phyloP scores from a whole-genome alignment of 2,797 vertebrate genomes.

The Enteromius thamalakanensis region DNA sequence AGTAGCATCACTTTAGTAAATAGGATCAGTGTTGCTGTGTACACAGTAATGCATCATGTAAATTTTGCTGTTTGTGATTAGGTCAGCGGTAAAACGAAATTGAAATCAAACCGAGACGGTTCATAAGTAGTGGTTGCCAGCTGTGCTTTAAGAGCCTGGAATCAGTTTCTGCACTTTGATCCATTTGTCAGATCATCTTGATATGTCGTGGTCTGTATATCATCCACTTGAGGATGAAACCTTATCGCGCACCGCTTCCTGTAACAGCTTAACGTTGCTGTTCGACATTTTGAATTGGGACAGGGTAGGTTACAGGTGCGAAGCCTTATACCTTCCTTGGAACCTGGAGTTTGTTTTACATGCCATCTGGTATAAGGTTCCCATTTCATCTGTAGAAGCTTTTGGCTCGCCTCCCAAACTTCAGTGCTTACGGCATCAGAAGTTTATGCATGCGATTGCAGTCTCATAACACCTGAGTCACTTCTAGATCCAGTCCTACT shows the following conservation, averaged over 20 bases:
- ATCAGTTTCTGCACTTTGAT: constrained; percentile 28
- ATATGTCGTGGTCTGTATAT: constrained; percentile 11
- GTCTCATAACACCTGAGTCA: constrained; percentile 7
- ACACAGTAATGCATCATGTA: not conserved
- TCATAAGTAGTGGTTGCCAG: constrained; percentile 12
- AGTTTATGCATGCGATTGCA: not conserved
- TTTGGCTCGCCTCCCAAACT: not conserved
- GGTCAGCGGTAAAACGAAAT: not conserved
- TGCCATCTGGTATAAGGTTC: constrained; percentile 1
- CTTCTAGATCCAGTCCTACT: not conserved
- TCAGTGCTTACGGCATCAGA: not conserved
- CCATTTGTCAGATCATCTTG: not conserved
- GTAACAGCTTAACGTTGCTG: constrained; percentile 27
- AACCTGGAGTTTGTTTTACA: constrained; percentile 38
- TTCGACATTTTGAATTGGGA: constrained; percentile 34
- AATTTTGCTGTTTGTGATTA: not conserved
- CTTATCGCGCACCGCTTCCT: constrained; percentile 24
- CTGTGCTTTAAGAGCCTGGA: constrained; percentile 17
- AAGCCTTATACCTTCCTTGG: constrained; percentile 15
- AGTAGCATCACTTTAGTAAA: not conserved
- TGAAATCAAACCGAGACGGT: not conserved
- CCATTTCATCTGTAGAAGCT: constrained; percentile 25
- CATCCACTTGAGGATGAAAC: constrained; percentile 34
- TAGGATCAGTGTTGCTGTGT: not conserved
- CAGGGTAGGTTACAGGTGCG: constrained; percentile 52